These are phyloP conservation scores for Pollachius pollachius DNA, from an alignment of 2,113 vertebrate genomes.

Conservation along the genomic window DNA sequence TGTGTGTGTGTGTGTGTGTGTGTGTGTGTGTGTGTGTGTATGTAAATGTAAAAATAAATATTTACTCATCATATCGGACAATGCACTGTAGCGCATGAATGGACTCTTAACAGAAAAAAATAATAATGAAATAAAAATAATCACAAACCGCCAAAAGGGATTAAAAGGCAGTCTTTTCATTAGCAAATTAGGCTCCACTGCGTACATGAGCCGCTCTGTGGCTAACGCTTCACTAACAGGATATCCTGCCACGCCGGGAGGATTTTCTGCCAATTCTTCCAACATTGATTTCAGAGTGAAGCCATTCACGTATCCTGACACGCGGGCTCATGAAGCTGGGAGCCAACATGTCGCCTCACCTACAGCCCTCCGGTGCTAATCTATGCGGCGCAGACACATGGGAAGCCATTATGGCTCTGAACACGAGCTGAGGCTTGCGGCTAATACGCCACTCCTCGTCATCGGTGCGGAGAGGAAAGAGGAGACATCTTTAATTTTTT, in stretches of 20 bases:
- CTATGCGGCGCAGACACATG: slow-evolving; percentile 67
- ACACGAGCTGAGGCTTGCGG: slow-evolving; percentile 66
- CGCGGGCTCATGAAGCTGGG: slow-evolving; percentile 58
- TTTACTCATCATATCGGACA: too few relatives aligned
- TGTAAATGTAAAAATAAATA: too few relatives aligned
- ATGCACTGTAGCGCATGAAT: too few relatives aligned
- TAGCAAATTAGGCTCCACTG: slow-evolving; percentile 56
- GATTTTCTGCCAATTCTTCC: slow-evolving; percentile 64
- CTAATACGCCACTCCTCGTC: slow-evolving; percentile 60
- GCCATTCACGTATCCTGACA: slow-evolving; percentile 68
- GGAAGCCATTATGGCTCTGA: slow-evolving; percentile 69
- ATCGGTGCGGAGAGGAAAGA: slow-evolving; percentile 33
- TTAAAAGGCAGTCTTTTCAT: slow-evolving; percentile 42
- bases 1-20: too few relatives aligned
- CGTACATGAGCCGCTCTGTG: slow-evolving; percentile 45
- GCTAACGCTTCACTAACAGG: slow-evolving; percentile 45
- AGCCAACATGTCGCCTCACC: slow-evolving; percentile 66
- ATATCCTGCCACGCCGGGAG: slow-evolving; percentile 63
- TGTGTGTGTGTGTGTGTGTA: too few relatives aligned
- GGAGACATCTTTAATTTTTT: slow-evolving; percentile 36
- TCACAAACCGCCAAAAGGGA: slow-evolving; percentile 3
- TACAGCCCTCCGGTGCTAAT: slow-evolving; percentile 65
- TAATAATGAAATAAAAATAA: slow-evolving; percentile 29
- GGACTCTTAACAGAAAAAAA: neutral
- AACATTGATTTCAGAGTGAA: slow-evolving; percentile 63